Percentiles rank a stretch among this genome's conserved stretches.
These are phyloP conservation scores for Coboldia fuscipes DNA, from an alignment of 1,140 invertebrate genomes.

Conservation along the genomic window DNA sequence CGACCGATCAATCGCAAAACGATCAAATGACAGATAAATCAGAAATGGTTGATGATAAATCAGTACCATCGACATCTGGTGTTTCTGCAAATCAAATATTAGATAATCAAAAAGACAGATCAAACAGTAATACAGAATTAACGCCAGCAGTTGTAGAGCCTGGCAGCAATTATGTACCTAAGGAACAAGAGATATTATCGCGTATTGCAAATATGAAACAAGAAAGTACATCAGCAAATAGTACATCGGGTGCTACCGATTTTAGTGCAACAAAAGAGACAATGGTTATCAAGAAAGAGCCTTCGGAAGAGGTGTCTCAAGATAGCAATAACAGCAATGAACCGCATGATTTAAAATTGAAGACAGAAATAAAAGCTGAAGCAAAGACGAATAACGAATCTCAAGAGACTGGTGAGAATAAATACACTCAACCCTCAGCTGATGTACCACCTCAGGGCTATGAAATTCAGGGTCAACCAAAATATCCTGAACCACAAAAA, in stretches of 20 bases:
- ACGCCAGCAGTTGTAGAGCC: not conserved
- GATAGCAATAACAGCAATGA: conserved; percentile 21
- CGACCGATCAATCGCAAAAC: too few species aligned
- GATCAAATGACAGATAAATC: too few species aligned
- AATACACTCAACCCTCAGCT: too few species aligned
- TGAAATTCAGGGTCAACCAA: not conserved
- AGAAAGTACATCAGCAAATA: conserved; percentile 8
- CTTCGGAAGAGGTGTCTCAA: conserved; percentile 18
- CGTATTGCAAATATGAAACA: conserved; percentile 20
- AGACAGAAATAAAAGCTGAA: conserved; percentile 20
- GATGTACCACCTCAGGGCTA: conserved; percentile 3
- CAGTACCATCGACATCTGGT: too few species aligned
- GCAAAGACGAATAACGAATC: conserved; percentile 8
- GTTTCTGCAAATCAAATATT: not conserved
- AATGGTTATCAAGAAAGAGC: conserved; percentile 19
- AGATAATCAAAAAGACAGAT: not conserved
- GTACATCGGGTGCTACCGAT: conserved; percentile 4
- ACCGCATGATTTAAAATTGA: conserved; percentile 20
- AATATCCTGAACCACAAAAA: not conserved
- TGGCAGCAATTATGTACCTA: not conserved
- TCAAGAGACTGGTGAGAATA: too few species aligned
- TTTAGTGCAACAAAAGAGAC: conserved; percentile 5
- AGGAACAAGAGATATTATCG: conserved; percentile 18
- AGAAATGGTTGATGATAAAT: too few species aligned
- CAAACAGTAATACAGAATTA: not conserved